Conservation (phyloP, 2,888 invertebrate species). For the Cancer borealis region DNA sequence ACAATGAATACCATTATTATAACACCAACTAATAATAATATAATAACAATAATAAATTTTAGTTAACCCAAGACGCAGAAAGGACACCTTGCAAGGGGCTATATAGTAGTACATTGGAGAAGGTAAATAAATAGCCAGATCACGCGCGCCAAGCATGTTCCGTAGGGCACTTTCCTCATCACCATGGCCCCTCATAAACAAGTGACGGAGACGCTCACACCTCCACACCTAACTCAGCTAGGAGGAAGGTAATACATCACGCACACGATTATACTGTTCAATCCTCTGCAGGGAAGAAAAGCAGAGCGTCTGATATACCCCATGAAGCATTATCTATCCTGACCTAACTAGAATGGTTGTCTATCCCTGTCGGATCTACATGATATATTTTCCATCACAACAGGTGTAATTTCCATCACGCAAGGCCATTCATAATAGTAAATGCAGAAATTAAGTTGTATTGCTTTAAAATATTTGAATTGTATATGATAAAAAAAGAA, state of each 20-base stretch:
- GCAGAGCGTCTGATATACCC: background rate
- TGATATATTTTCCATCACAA: background rate
- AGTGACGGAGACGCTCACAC: background rate
- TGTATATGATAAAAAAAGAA: constrained; percentile 36
- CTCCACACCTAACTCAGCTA: background rate
- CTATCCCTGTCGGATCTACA: background rate
- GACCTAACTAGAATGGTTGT: background rate
- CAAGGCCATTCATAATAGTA: background rate
- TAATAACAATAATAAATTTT: background rate
- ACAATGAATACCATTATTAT: background rate
- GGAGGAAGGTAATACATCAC: background rate
- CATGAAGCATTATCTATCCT: background rate
- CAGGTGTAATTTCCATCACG: background rate
- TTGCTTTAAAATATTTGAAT: constrained; percentile 50
- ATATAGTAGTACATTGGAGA: background rate
- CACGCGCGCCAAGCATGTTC: constrained; percentile 28
- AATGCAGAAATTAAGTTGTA: constrained; percentile 9
- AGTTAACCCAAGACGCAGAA: background rate
- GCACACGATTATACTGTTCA: background rate
- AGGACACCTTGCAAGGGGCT: background rate
- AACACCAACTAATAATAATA: background rate
- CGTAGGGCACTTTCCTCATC: background rate
- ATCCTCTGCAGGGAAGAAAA: background rate
- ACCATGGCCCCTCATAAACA: constrained; percentile 29
- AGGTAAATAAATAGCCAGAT: background rate